Conservation (phyloP, 2,797 vertebrate species). For the Coilia nasus region DNA sequence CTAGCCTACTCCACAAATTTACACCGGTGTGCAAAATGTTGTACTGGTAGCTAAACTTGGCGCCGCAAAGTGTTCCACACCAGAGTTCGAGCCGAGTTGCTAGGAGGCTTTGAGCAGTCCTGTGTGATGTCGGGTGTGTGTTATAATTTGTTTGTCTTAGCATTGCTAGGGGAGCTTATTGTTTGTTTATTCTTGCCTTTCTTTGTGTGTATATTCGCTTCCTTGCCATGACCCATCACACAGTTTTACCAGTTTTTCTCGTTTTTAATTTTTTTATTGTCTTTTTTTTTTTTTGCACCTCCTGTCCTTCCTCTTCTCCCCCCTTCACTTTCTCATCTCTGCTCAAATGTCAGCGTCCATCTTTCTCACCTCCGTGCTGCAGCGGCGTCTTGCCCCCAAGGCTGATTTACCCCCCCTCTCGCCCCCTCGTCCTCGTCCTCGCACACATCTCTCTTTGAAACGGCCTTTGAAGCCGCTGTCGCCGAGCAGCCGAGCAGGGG, state of each 20-base stretch:
- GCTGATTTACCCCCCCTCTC: slow-evolving; percentile 35
- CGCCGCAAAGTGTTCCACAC: background rate
- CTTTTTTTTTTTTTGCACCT: background rate
- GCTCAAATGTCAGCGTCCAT: slow-evolving; percentile 57
- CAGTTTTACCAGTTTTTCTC: too few relatives aligned
- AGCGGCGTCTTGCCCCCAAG: slow-evolving; percentile 1
- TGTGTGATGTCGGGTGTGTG: background rate
- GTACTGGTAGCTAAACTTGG: background rate
- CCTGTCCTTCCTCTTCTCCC: background rate
- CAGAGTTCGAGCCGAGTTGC: background rate
- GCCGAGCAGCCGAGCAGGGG: slow-evolving; percentile 23
- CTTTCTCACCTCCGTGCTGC: slow-evolving; percentile 26
- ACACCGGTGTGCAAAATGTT: background rate
- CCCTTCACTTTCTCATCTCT: slow-evolving; percentile 10
- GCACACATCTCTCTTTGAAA: slow-evolving; percentile 35
- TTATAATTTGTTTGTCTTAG: background rate
- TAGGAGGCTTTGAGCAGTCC: background rate
- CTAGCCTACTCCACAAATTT: background rate
- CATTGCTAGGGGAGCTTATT: background rate
- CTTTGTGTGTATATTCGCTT: background rate
- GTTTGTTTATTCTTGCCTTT: background rate
- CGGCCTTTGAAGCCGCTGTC: slow-evolving; percentile 47
- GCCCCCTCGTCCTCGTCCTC: background rate
- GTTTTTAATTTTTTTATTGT: too few relatives aligned
- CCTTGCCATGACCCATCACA: background rate